Base-by-base conservation (phyloP, 2,797 vertebrate genomes). In the Semotilus atromaculatus region DNA sequence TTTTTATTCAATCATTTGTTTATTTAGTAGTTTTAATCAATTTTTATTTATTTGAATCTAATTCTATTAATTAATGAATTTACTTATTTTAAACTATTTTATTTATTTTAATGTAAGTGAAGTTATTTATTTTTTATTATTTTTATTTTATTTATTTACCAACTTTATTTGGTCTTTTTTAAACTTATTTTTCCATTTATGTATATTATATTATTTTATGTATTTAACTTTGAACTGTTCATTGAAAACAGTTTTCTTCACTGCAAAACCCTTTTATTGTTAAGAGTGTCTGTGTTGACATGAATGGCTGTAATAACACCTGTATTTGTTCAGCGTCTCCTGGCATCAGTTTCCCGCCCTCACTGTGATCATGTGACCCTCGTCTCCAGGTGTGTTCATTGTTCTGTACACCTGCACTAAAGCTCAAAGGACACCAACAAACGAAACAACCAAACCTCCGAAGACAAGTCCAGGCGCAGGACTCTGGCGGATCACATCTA, bases 331-430 rank as follows among this genome's bases (percentile, higher is more conserved):
- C 79, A 77, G 38, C 31, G 2, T 75, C 87, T 31, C 14, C 83
- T 26, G 5, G 89, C 84, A 68, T 92, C 82, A 9, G 87, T 88
- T 91, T 92, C 86, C 91, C 88, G 84, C 90, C 91, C 64, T 73
- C 89, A 89, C 87, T 94, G 93, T 94, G 92, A 93, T 94, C 91
- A 72, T 0, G n/a, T 72, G 80, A 81, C 87, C 88, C 66, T 16
- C 85, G 90, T 88, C 87, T 88, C 91, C 92, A 92, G 94, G 92
- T 92, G 92, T 87, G 90, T 71, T 88, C 76, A 80, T 78, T 81
- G 85, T 87, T 51, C 77, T 84, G 88, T 89, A 81, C 90, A 89
- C 89, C 92, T 93, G 92, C 89, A 89, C 91, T 88, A 87, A n/a
- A 40, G n/a, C 64, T 19, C 29, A 64, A 23, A 31, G 86, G 58